These are phyloP conservation scores for Euwallacea fornicatus DNA, from an alignment of 1,140 invertebrate species.

Conservation along the genomic window DNA sequence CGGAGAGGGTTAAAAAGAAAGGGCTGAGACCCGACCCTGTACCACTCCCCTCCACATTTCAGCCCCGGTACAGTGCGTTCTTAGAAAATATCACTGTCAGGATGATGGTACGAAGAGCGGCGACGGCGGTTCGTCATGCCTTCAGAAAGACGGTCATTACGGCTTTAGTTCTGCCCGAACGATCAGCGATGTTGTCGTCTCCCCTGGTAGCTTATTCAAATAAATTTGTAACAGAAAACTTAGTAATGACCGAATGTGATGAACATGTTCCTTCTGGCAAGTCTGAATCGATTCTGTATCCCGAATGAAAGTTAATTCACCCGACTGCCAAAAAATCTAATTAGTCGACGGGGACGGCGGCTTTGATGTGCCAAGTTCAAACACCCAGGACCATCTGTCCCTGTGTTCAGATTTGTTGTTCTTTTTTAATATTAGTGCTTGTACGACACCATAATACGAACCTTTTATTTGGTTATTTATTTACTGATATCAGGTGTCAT, in stretches of 20 bases:
- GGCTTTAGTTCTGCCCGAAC: slow-evolving; percentile 36
- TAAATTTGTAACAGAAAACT: background rate
- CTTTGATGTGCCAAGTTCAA: slow-evolving; percentile 4
- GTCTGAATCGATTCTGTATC: background rate
- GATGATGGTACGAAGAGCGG: slow-evolving; percentile 26
- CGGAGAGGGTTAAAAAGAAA: background rate
- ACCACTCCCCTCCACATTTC: background rate
- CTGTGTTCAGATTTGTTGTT: no score
- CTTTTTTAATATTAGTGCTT: no score
- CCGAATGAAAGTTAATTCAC: background rate
- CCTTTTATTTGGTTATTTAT: no score
- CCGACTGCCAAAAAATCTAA: background rate
- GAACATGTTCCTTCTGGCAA: background rate
- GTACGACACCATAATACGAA: no score
- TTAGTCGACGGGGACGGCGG: background rate
- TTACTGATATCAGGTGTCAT: no score
- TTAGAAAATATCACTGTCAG: slow-evolving; percentile 38
- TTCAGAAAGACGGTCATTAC: slow-evolving; percentile 37
- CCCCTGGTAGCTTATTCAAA: background rate
- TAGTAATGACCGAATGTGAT: background rate
- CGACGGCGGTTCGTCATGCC: slow-evolving; percentile 24
- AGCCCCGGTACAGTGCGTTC: slow-evolving; percentile 24
- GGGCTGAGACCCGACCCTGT: background rate
- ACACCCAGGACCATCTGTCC: background rate
- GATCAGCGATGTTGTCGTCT: slow-evolving; percentile 18